Conservation (phyloP, 2,113 vertebrate genomes). For the Hypomesus transpacificus region DNA sequence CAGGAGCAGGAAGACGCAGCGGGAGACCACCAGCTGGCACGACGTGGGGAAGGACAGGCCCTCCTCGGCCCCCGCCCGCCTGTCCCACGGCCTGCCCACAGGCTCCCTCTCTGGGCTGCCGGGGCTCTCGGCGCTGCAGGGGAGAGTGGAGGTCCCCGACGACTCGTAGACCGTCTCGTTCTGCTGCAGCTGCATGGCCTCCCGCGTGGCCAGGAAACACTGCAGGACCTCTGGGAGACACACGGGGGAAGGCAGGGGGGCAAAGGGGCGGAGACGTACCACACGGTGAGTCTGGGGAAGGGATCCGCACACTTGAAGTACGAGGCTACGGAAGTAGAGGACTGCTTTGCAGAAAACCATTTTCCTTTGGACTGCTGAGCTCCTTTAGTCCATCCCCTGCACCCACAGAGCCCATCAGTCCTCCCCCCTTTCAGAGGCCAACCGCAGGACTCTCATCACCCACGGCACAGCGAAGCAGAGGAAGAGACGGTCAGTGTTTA, state of each 20-base stretch:
- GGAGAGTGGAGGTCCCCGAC: constrained; percentile 73
- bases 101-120: constrained; percentile 63
- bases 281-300: too few species aligned
- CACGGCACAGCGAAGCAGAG: background rate
- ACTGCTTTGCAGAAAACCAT: background rate
- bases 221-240: constrained; percentile 70
- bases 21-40: constrained; percentile 74
- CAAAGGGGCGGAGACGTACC: too few species aligned
- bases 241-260: background rate
- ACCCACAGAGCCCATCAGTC: background rate
- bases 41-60: constrained; percentile 66
- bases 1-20: constrained; percentile 74
- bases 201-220: constrained; percentile 76
- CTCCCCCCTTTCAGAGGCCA: too few species aligned
- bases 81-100: constrained; percentile 54
- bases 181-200: constrained; percentile 78
- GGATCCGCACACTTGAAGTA: too few species aligned
- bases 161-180: constrained; percentile 78
- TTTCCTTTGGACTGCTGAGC: too few species aligned
- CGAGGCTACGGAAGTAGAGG: background rate
- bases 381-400: too few species aligned
- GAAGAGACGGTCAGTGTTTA: constrained; percentile 52
- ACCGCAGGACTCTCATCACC: background rate
- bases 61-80: constrained; percentile 51
- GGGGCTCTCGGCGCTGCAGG: constrained; percentile 69